These are phyloP conservation scores for Bombus affinis DNA, from an alignment of 1,140 invertebrate species.

Conservation along the genomic window DNA sequence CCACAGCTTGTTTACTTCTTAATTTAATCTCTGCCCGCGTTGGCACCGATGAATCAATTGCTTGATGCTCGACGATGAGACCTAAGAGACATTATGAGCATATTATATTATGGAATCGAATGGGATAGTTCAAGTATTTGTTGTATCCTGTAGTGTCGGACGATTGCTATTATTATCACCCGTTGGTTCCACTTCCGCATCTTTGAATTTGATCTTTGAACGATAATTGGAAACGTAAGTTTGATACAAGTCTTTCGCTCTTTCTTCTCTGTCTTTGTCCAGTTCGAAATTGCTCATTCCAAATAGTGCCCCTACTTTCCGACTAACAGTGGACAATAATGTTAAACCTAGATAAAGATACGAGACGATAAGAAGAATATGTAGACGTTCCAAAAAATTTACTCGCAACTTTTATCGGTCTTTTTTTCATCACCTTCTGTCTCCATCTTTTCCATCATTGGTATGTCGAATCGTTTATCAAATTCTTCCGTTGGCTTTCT, in stretches of 20 bases:
- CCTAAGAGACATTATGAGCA: slow-evolving; percentile 56
- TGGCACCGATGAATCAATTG: slow-evolving; percentile 64
- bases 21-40: slow-evolving; percentile 73
- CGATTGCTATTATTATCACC: background rate
- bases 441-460: slow-evolving; percentile 62
- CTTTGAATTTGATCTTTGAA: slow-evolving; percentile 63
- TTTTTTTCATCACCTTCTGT: slow-evolving; percentile 64
- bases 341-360: slow-evolving; percentile 68
- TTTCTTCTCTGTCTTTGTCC: slow-evolving; percentile 66
- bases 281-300: slow-evolving; percentile 73
- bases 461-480: slow-evolving; percentile 9
- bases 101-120: background rate
- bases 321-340: slow-evolving; percentile 68
- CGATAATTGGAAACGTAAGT: slow-evolving; percentile 74
- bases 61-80: slow-evolving; percentile 71
- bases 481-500: slow-evolving; percentile 39
- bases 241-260: slow-evolving; percentile 74
- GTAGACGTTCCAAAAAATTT: background rate
- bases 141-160: background rate
- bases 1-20: slow-evolving; percentile 72
- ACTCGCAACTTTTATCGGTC: no score
- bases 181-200: slow-evolving; percentile 22
- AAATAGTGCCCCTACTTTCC: slow-evolving; percentile 68
- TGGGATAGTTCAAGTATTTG: background rate
- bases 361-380: background rate